Evolutionary conservation across 2,888 invertebrate species (phyloP).

Genomic region (Thymelicus acteon): DNA sequence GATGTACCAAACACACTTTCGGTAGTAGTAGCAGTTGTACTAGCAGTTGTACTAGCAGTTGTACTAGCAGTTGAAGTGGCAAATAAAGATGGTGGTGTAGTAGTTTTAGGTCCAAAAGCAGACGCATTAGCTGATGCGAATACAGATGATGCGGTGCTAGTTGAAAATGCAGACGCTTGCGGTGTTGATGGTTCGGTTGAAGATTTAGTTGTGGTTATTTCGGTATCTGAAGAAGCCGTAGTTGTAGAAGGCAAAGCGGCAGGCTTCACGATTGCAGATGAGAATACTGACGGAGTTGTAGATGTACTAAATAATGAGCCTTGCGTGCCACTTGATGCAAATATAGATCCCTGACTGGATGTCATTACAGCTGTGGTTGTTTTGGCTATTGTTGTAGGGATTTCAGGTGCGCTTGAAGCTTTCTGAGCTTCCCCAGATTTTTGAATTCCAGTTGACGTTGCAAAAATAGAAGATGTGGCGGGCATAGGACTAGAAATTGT

Average conservation of each 20-base stretch:
- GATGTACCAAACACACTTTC: slow-evolving; percentile 42
- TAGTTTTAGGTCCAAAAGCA: slow-evolving; percentile 37
- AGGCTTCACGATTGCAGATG: slow-evolving; percentile 30
- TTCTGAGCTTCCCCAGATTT: slow-evolving; percentile 35
- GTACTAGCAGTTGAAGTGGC: slow-evolving; percentile 36
- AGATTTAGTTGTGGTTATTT: slow-evolving; percentile 20
- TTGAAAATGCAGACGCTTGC: slow-evolving; percentile 41
- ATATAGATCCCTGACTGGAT: slow-evolving; percentile 38
- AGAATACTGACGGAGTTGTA: slow-evolving; percentile 39
- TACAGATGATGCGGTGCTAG: slow-evolving; percentile 40
- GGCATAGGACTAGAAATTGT: slow-evolving; percentile 42
- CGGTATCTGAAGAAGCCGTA: slow-evolving; percentile 17
- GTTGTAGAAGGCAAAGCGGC: neutral
- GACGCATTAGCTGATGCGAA: slow-evolving; percentile 44
- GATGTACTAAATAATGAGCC: slow-evolving; percentile 49
- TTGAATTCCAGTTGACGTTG: slow-evolving; percentile 52
- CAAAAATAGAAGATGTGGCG: slow-evolving; percentile 58
- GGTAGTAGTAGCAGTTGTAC: slow-evolving; percentile 39
- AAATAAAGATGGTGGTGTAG: slow-evolving; percentile 50
- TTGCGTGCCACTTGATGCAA: slow-evolving; percentile 49
- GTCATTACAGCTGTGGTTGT: slow-evolving; percentile 40
- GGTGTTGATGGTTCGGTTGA: slow-evolving; percentile 26
- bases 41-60: slow-evolving; percentile 39
- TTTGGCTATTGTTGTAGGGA: slow-evolving; percentile 47
- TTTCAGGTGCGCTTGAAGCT: slow-evolving; percentile 48